phyloP scores from a whole-genome alignment of 1,140 invertebrate genomes.

The Listronotus oregonensis region DNA sequence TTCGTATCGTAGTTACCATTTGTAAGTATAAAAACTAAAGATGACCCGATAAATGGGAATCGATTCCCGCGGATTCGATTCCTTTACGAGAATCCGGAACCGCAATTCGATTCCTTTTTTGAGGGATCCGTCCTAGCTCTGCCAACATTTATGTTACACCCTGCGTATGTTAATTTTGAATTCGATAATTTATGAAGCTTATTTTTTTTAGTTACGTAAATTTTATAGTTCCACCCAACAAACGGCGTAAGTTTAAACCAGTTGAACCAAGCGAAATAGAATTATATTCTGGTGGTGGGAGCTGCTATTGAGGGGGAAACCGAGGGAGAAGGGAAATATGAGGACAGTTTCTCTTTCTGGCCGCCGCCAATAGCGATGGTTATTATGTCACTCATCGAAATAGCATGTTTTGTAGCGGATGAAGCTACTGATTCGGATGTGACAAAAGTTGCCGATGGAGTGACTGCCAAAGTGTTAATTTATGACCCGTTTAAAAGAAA shows the following conservation, averaged over 20 bases:
- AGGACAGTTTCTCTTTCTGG: conserved; percentile 82
- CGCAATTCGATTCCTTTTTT: no score
- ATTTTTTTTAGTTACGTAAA: conserved; percentile 39
- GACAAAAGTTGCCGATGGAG: conserved; percentile 26
- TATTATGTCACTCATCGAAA: conserved; percentile 71
- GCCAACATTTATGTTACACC: no score
- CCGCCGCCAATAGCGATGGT: conserved; percentile 86
- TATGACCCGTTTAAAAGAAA: conserved; percentile 71
- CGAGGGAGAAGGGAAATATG: conserved; percentile 71
- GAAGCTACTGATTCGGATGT: conserved; percentile 24
- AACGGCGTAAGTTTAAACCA: conserved; percentile 46
- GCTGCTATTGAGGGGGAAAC: background rate
- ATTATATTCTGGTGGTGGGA: no score
- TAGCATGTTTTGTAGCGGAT: conserved; percentile 62
- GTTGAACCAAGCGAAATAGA: background rate
- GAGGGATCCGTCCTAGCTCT: no score
- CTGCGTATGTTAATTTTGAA: no score
- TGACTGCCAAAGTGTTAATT: conserved; percentile 21
- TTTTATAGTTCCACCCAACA: conserved; percentile 34
- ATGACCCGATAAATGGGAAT: no score
- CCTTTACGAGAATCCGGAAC: no score
- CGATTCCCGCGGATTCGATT: no score
- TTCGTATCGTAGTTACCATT: no score
- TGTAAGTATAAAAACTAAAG: no score
- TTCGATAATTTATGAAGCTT: no score